Base-by-base conservation (phyloP, 2,888 invertebrate species). In the Noctuana brunneofusca region DNA sequence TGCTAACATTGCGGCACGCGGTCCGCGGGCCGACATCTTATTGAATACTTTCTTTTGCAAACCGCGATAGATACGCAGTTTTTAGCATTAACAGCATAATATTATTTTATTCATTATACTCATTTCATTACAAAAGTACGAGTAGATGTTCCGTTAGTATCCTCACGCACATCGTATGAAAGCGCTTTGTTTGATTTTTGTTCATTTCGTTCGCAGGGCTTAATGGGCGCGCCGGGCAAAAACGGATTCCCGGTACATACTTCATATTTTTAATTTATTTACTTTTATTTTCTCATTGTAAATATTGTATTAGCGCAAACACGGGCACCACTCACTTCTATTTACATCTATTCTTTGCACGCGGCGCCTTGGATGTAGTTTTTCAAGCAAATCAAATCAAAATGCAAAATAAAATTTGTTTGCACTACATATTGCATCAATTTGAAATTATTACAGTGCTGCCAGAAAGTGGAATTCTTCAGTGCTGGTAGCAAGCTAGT, bases 191-290 rank as follows among this genome's bases (percentile, higher is more conserved):
- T 70, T 65, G 74, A 63, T 69, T 70, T 78, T 77, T 72, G 70
- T 81, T 68, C 57, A 58, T 66, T 66, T 69, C 57, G 54, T 83
- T 92, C 83, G 74, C 94, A 96, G 96, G 96, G 96, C 83, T 90
- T 94, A 79, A 93, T 94, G 84, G 96, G 96, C 84, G 93, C 96
- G 80, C 94, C 96, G 75, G 96, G 96, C 86, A 96, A 96, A 92
- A 96, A 96, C 87, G 97, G 96, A 93, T 96, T 96, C 94, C 97
- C 97, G 95, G 97, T 97, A 89, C 70, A 73, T 92, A 89, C 89
- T 89, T 88, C 74, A 68, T 69, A 77, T 84, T 86, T 86, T 81
- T 68, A 64, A 69, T 65, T 65, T 58, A 71, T 69, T 84, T 84
- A 67, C 11, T 11, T 43, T 18, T 18, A 11, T 35, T 59, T 68